Evolutionary conservation across 2,888 invertebrate species (phyloP).

Genomic region (Autographa gamma): DNA sequence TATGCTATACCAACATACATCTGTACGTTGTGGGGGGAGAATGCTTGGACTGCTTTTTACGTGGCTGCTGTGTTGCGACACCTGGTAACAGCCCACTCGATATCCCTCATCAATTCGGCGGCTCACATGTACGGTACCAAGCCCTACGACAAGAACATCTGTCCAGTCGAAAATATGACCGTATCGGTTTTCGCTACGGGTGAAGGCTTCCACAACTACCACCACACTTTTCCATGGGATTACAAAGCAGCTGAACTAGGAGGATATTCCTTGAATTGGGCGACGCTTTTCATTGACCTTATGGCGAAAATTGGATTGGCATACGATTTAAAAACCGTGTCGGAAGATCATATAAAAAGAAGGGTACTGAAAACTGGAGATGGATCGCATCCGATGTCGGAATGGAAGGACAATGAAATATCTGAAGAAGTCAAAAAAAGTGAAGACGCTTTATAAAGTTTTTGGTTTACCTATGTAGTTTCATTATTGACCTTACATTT

Average conservation of each 20-base stretch:
- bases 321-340: constrained; percentile 56
- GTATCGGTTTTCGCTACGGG: constrained; percentile 59
- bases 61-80: constrained; percentile 1
- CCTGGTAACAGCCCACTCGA: neutral
- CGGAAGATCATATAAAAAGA: constrained; percentile 19
- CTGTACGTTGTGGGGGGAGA: neutral
- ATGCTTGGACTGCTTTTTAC: neutral
- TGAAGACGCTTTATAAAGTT: neutral
- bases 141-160: constrained; percentile 78
- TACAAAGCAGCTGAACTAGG: constrained; percentile 68
- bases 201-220: constrained; percentile 72
- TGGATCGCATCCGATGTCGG: constrained; percentile 21
- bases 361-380: constrained; percentile 51
- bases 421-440: neutral
- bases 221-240: constrained; percentile 71
- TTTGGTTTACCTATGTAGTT: too few relatives aligned
- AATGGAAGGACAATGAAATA: neutral
- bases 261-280: constrained; percentile 43
- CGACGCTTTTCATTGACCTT: constrained; percentile 57
- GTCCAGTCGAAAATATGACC: constrained; percentile 57
- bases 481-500: too few relatives aligned
- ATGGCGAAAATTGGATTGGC: constrained; percentile 58
- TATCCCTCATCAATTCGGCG: neutral
- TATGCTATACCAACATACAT: constrained; percentile 1
- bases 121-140: constrained; percentile 87